Conservation (phyloP, 2,888 invertebrate genomes). For the Folsomia candida region DNA sequence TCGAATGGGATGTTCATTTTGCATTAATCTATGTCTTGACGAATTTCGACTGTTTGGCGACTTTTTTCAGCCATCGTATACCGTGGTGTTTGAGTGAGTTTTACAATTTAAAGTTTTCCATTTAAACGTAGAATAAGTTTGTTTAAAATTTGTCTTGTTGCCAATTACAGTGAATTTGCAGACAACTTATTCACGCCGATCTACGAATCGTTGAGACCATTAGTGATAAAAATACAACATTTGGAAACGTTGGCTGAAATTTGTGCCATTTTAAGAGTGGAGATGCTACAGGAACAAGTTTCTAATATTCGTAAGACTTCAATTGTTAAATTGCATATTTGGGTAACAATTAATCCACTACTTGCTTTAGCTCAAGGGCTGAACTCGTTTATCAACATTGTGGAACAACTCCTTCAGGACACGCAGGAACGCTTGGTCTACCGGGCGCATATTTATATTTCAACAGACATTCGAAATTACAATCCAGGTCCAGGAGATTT, state of each 20-base stretch:
- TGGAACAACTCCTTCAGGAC: slow-evolving; percentile 83
- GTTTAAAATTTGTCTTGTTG: slow-evolving; percentile 9
- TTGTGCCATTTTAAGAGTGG: slow-evolving; percentile 85
- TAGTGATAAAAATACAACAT: slow-evolving; percentile 94
- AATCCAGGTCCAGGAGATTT: slow-evolving; percentile 91
- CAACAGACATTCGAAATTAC: slow-evolving; percentile 83
- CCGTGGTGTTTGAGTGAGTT: slow-evolving; percentile 45
- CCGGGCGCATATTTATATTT: slow-evolving; percentile 88
- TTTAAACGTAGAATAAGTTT: background rate
- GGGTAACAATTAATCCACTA: background rate
- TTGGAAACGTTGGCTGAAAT: slow-evolving; percentile 95
- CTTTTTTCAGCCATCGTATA: slow-evolving; percentile 67
- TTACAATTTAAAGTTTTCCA: slow-evolving; percentile 8
- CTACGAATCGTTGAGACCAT: slow-evolving; percentile 88
- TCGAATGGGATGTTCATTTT: slow-evolving; percentile 81
- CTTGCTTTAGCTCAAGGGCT: slow-evolving; percentile 63
- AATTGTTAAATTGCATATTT: too few relatives aligned
- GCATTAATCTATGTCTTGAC: slow-evolving; percentile 90
- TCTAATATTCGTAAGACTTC: slow-evolving; percentile 73
- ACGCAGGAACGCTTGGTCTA: slow-evolving; percentile 95
- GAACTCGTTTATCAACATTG: slow-evolving; percentile 71
- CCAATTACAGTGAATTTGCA: slow-evolving; percentile 62
- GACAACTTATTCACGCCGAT: slow-evolving; percentile 80
- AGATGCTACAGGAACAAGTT: slow-evolving; percentile 89
- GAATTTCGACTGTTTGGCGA: slow-evolving; percentile 88